phyloP scores from a whole-genome alignment of 2,888 invertebrate genomes.

The Neelides folsomi region DNA sequence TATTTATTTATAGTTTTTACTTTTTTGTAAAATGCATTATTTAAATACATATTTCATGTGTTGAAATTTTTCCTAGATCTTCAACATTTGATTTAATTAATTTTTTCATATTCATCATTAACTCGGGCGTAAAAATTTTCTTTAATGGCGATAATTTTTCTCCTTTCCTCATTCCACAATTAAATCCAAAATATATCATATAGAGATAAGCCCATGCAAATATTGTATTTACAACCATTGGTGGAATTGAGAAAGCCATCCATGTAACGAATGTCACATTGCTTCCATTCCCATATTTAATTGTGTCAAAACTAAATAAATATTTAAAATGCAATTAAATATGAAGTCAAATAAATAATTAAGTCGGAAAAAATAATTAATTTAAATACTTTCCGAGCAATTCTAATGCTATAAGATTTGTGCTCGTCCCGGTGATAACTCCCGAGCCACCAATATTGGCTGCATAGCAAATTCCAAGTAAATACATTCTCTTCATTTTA shows the following conservation, averaged over 20 bases:
- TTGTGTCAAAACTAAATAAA: not conserved
- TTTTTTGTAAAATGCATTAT: too few species aligned
- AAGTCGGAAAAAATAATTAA: too few species aligned
- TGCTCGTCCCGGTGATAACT: too few species aligned
- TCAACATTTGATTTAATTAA: not conserved
- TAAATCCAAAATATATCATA: not conserved
- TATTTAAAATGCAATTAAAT: too few species aligned
- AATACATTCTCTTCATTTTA: too few species aligned
- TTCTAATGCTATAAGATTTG: too few species aligned
- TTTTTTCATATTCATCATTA: not conserved
- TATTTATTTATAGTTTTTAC: too few species aligned
- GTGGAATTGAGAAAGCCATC: not conserved
- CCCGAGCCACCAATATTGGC: too few species aligned
- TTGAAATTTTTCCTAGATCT: not conserved
- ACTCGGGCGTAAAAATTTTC: not conserved
- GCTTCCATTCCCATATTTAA: not conserved
- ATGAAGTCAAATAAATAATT: too few species aligned
- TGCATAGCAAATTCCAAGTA: too few species aligned
- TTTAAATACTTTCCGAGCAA: too few species aligned
- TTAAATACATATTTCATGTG: constrained; percentile 8
- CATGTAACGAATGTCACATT: not conserved
- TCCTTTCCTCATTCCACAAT: not conserved
- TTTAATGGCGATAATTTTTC: not conserved
- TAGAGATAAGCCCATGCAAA: constrained; percentile 2
- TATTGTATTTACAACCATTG: constrained; percentile 1